These are phyloP conservation scores for Epicauta chinensis DNA, from an alignment of 1,140 invertebrate genomes.

Conservation along the genomic window DNA sequence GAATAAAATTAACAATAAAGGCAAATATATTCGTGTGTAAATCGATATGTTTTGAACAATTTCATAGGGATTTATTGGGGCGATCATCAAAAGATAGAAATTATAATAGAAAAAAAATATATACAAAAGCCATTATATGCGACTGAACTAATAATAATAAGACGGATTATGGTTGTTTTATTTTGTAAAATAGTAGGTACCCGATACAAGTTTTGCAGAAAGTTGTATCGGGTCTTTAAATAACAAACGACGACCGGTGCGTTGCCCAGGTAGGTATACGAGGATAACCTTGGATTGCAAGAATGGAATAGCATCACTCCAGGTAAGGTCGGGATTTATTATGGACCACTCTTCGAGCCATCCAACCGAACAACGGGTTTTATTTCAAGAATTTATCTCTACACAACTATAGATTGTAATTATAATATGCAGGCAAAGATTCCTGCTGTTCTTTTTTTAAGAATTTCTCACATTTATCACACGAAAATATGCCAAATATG, in stretches of 20 bases:
- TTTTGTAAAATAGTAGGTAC: constrained; percentile 4
- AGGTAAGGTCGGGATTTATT: constrained; percentile 37
- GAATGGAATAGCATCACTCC: constrained; percentile 28
- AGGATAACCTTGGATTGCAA: constrained; percentile 31
- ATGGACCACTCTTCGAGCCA: constrained; percentile 19
- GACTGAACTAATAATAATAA: constrained; percentile 8
- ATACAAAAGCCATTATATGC: no score
- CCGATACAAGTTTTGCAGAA: constrained; percentile 21
- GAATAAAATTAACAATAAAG: neutral
- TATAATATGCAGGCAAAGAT: no score
- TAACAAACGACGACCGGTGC: constrained; percentile 23
- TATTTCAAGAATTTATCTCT: constrained; percentile 21
- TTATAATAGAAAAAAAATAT: neutral
- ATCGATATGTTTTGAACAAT: no score
- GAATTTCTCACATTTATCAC: no score
- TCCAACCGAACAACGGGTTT: constrained; percentile 18
- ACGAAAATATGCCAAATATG: no score
- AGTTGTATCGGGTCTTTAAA: constrained; percentile 24
- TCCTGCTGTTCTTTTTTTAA: neutral
- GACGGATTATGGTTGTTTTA: neutral
- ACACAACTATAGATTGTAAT: neutral
- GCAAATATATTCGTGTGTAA: no score
- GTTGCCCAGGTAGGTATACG: constrained; percentile 28
- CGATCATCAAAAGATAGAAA: neutral
- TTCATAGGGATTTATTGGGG: no score